Base-by-base conservation (phyloP, 2,113 vertebrate species). In the Turdus rufiventris region DNA sequence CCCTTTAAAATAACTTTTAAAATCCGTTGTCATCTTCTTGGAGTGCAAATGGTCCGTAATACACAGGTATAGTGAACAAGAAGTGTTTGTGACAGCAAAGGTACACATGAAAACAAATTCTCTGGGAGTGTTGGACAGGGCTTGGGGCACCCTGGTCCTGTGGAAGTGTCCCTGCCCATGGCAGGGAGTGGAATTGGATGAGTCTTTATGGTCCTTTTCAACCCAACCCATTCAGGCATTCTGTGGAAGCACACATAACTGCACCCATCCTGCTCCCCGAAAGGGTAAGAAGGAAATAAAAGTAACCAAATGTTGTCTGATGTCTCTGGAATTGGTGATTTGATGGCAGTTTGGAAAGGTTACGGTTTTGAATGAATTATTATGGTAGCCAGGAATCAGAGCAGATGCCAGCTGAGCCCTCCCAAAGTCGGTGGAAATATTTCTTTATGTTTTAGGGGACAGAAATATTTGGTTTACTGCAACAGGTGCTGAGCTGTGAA, bases 371-470 rank as follows among this genome's bases (percentile, higher is more conserved):
- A 79, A 68, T 9, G 72, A 79, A 29, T 57, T 24, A 43, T 85
- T 72, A 45, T 40, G 8, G 5, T 18, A 28, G n/a, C 11, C 58
- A 65, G 53, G 33, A 91, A 75, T n/a, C 28, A 33, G 36, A 79
- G 58, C 25, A 76, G 53, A 14, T 1, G 17, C 13, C 28, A 45
- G 29, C 43, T 33, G 79, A 78, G 18, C 38, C 26, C 20, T 61
- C 12, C 24, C 8, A 10, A 34, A 54, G 34, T 2, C 0, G 0
- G 21, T 77, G 38, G 51, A 67, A 80, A 38, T 0, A 18, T 18
- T 2, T 18, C 18, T 58, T 74, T 38, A 20, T 8, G 77, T 84
- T 74, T 70, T 14, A 26, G 4, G 29, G 38, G 51, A 42, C 25
- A 34, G 57, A 58, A 85, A 12, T 21, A 4, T 42, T 67, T 51